Evolutionary conservation across 2,113 vertebrate genomes (phyloP), one percentile per base, ranked within the genome.

Genomic region (Eurystomus gularis): DNA sequence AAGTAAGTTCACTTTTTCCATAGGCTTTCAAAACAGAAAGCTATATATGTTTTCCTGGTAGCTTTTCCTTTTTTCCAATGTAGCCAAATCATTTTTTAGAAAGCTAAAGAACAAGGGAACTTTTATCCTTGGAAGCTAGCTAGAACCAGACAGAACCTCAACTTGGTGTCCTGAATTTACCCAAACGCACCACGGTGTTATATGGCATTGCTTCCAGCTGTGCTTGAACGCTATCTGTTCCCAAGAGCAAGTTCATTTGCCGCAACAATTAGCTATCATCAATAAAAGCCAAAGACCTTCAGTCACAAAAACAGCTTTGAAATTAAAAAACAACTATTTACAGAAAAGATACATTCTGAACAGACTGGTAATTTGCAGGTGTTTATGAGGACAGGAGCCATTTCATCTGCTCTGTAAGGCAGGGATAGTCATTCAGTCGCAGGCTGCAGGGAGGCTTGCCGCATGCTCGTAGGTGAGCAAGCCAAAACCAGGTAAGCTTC

Each of bases 141-240:
- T 76, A 48, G 24, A 87, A 55, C 12, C 17, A 42, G 17, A 28
- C 7, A 49, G 33, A 77, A 19, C 39, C 13, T 77, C 51, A 70
- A 0, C 17, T n/a, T 21, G 8, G 13, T 40, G 46, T 23, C 51
- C 55, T 18, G 14, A 78, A 52, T 49, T 70, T 42, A 82, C n/a
- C 46, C 29, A 39, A 58, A 65, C 0, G 0, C 21, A 62, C 13
- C 8, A 23, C 2, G 2, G 20, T 2, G 7, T 71, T 71, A 66
- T 13, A 7, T 3, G 11, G 10, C 11, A 31, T 4, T 44, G 17
- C 24, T 80, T 73, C 25, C 58, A 82, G 71, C 66, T 16, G 31
- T 35, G 40, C 40, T 61, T 25, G 21, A 66, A 57, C 28, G 18
- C 39, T 39, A 1, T 28, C 60, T 77, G n/a, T 16, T 90, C 44